phyloP scores from a whole-genome alignment of 2,888 invertebrate genomes.

The Octonoba sinensis region DNA sequence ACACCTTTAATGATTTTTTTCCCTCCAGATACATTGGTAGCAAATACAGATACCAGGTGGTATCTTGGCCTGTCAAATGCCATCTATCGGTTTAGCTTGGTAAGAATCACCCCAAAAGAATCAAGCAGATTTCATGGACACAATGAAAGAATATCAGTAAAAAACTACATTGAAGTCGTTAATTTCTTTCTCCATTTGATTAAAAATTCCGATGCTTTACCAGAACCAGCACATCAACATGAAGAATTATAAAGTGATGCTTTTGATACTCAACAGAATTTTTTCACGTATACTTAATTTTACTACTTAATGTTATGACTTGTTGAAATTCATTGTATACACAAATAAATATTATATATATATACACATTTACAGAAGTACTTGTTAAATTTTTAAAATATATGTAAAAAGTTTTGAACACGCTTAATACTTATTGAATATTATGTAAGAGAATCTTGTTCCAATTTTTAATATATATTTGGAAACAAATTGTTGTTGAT shows the following conservation, averaged over 20 bases:
- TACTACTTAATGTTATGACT: too few relatives aligned
- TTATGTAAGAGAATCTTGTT: too few relatives aligned
- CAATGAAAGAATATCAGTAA: slow-evolving; percentile 73
- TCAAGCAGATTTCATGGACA: slow-evolving; percentile 72
- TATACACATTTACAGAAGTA: too few relatives aligned
- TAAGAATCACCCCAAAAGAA: slow-evolving; percentile 69
- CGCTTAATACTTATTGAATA: too few relatives aligned
- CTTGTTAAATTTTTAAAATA: too few relatives aligned
- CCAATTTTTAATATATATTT: too few relatives aligned
- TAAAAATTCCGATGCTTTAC: slow-evolving; percentile 70
- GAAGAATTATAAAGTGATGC: slow-evolving; percentile 24
- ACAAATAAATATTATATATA: too few relatives aligned
- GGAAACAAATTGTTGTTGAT: too few relatives aligned
- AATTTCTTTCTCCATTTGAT: slow-evolving; percentile 74
- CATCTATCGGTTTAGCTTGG: slow-evolving; percentile 73
- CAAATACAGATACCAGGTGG: slow-evolving; percentile 73
- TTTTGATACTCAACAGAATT: neutral
- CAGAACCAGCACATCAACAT: slow-evolving; percentile 22
- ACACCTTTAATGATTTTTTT: slow-evolving; percentile 1
- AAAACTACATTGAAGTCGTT: slow-evolving; percentile 72
- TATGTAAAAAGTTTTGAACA: too few relatives aligned
- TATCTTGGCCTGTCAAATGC: slow-evolving; percentile 71
- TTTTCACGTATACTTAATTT: too few relatives aligned
- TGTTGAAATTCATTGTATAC: too few relatives aligned
- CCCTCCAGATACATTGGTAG: slow-evolving; percentile 68